Conservation (phyloP, 2,113 vertebrate genomes). For the Haliaeetus leucogaster region DNA sequence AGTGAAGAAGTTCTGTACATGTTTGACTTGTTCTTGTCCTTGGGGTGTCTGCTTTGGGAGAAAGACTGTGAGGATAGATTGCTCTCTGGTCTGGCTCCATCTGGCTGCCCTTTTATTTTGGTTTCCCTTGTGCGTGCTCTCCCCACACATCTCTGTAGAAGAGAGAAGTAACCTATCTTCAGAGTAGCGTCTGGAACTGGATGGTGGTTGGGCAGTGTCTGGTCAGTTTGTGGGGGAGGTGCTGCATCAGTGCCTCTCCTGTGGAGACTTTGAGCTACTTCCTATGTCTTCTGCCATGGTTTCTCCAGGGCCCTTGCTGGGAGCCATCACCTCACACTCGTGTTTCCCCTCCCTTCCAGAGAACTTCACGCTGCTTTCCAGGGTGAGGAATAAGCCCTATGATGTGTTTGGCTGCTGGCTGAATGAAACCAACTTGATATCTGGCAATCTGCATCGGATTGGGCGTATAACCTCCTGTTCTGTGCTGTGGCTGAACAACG, state of each 20-base stretch:
- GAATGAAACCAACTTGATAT: conserved; percentile 93
- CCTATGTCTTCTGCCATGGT: rapidly evolving
- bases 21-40: neutral
- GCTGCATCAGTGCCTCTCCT: neutral
- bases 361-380: conserved; percentile 88
- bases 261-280: neutral
- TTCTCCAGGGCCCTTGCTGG: neutral
- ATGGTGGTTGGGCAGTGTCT: neutral
- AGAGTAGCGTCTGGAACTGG: neutral
- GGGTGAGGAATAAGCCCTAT: conserved; percentile 96
- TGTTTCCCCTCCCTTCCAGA: conserved; percentile 70
- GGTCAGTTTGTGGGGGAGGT: neutral
- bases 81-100: neutral
- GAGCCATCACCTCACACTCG: neutral
- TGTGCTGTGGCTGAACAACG: conserved; percentile 96
- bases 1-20: neutral
- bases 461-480: conserved; percentile 95
- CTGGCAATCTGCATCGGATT: conserved; percentile 94
- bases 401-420: conserved; percentile 98
- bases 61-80: neutral
- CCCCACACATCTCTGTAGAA: neutral
- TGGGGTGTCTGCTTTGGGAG: neutral
- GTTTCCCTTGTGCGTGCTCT: neutral
- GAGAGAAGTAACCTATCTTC: neutral
- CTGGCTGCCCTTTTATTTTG: neutral